Conservation (phyloP, 2,888 invertebrate genomes). For the Heliconius sara region DNA sequence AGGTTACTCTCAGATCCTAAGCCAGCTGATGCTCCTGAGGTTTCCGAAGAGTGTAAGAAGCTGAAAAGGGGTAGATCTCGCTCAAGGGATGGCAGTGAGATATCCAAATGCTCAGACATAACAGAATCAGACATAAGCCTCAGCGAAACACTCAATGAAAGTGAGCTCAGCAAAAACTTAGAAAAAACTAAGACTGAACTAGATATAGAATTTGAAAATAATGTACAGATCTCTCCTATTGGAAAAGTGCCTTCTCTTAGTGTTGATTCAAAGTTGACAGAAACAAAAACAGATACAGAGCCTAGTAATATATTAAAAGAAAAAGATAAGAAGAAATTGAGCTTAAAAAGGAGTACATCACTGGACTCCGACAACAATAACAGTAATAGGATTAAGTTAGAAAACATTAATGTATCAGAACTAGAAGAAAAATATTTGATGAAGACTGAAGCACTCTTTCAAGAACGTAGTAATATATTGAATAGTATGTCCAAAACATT, state of each 20-base stretch:
- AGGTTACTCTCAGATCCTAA: slow-evolving; percentile 83
- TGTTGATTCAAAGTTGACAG: slow-evolving; percentile 74
- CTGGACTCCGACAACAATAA: slow-evolving; percentile 83
- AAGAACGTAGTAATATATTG: slow-evolving; percentile 80
- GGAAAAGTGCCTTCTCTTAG: slow-evolving; percentile 82
- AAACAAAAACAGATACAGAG: slow-evolving; percentile 69
- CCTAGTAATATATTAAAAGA: slow-evolving; percentile 69
- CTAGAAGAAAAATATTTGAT: slow-evolving; percentile 84
- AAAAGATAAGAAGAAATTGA: slow-evolving; percentile 75
- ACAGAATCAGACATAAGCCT: slow-evolving; percentile 86
- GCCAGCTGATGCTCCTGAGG: slow-evolving; percentile 66
- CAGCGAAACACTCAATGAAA: slow-evolving; percentile 80
- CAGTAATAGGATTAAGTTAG: slow-evolving; percentile 80
- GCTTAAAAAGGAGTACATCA: slow-evolving; percentile 82
- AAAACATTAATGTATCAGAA: slow-evolving; percentile 78
- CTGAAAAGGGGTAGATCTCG: slow-evolving; percentile 77
- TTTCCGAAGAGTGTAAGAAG: slow-evolving; percentile 73
- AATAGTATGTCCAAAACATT: slow-evolving; percentile 83
- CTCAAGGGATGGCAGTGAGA: slow-evolving; percentile 84
- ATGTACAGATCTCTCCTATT: slow-evolving; percentile 81
- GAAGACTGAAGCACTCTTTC: slow-evolving; percentile 84
- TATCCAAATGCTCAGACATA: slow-evolving; percentile 85
- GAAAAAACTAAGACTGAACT: slow-evolving; percentile 83
- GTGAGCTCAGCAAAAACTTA: slow-evolving; percentile 80
- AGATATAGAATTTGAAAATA: slow-evolving; percentile 83